Percentiles rank a stretch among this genome's conserved stretches.
Evolutionary conservation across 23 tunicate species (phyloP).

Genomic region (Halocynthia roretzi): DNA sequence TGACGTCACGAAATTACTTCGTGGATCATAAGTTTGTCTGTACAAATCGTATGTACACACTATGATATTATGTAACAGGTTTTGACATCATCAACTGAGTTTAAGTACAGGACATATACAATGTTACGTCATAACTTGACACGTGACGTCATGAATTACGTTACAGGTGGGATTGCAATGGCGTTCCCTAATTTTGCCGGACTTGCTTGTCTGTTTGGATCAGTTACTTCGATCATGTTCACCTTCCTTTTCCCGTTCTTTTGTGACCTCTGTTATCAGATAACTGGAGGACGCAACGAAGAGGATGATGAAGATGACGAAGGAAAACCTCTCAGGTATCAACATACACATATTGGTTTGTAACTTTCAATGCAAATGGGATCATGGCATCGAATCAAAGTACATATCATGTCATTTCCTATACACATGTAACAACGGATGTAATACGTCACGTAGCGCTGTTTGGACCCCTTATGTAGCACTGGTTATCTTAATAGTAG

Average conservation of each 20-base stretch:
- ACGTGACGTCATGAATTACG: neutral
- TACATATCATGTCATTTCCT: neutral
- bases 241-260: slow-evolving; percentile 18
- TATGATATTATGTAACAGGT: too few species aligned
- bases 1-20: too few species aligned
- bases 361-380: too few species aligned
- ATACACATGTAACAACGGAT: neutral
- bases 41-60: too few species aligned
- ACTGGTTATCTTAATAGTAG: too few species aligned
- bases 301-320: slow-evolving; percentile 6
- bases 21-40: too few species aligned
- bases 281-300: slow-evolving; percentile 9
- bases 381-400: neutral
- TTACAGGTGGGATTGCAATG: slow-evolving; percentile 15
- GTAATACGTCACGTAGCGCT: neutral
- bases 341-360: too few species aligned
- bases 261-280: slow-evolving; percentile 10
- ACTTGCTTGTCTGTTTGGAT: slow-evolving; percentile 27
- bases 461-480: too few species aligned
- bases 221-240: slow-evolving; percentile 17
- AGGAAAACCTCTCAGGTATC: neutral
- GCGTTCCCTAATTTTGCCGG: slow-evolving; percentile 14
- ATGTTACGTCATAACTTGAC: too few species aligned
- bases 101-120: too few species aligned
- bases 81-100: too few species aligned